These are phyloP conservation scores for Varanus salvator DNA, from an alignment of 2,113 vertebrate genomes.

Conservation along the genomic window DNA sequence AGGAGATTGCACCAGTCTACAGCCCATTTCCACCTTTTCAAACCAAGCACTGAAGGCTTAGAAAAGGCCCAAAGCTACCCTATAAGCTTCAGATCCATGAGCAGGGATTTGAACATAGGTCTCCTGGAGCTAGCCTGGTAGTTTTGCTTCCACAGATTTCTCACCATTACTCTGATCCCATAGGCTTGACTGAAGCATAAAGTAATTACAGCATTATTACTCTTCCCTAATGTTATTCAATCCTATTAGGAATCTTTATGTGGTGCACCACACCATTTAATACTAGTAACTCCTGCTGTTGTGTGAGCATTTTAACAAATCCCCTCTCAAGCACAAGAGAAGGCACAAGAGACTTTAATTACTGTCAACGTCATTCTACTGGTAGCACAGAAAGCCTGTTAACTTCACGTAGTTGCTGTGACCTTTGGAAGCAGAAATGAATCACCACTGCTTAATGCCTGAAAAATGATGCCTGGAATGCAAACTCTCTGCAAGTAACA, in stretches of 20 bases:
- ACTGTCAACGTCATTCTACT: not conserved
- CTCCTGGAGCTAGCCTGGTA: not conserved
- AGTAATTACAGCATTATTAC: slow-evolving; percentile 26
- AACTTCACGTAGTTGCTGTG: not conserved
- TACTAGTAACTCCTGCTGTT: not conserved
- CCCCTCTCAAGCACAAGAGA: not conserved
- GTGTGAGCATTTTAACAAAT: not conserved
- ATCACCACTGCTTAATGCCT: not conserved
- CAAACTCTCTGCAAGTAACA: not conserved
- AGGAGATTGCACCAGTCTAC: not conserved
- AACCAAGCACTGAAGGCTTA: not conserved
- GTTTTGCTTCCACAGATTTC: not conserved
- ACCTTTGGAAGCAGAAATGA: slow-evolving; percentile 18
- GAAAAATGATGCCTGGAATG: not conserved
- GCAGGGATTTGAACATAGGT: not conserved
- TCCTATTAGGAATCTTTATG: slow-evolving; percentile 28
- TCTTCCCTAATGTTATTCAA: not conserved
- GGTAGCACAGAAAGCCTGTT: slow-evolving; percentile 7
- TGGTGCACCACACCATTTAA: not conserved
- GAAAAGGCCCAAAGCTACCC: not conserved
- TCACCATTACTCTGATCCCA: not conserved
- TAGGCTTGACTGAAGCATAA: slow-evolving; percentile 8
- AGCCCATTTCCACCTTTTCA: not conserved
- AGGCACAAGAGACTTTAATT: slow-evolving; percentile 12
- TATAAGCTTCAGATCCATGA: not conserved